These are phyloP conservation scores for Desmophyllum pertusum DNA, from an alignment of 92 coral and sea anemone species.

Conservation along the genomic window DNA sequence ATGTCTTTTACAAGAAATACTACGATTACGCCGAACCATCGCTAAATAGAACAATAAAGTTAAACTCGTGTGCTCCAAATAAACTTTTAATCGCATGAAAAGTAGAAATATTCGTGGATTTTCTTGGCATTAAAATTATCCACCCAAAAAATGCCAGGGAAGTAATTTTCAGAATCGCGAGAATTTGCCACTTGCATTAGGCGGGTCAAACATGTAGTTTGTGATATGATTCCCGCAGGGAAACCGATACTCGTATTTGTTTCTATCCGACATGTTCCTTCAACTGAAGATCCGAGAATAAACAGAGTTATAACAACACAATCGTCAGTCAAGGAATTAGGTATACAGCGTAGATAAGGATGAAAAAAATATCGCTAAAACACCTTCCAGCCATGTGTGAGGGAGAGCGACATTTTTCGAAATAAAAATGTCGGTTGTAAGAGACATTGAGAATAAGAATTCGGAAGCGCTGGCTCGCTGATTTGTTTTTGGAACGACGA, in stretches of 20 bases:
- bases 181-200: constrained; percentile 31
- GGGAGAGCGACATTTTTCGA: constrained; percentile 18
- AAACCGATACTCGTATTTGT: constrained; percentile 27
- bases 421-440: constrained; percentile 24
- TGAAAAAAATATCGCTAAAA: not conserved
- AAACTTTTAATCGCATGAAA: not conserved
- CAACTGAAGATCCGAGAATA: constrained; percentile 40
- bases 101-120: not conserved
- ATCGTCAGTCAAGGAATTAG: constrained; percentile 14
- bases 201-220: constrained; percentile 33
- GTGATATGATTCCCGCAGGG: constrained; percentile 36
- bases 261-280: constrained; percentile 31
- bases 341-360: constrained; percentile 9
- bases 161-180: constrained; percentile 38
- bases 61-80: not conserved
- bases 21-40: not conserved
- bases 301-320: constrained; percentile 13
- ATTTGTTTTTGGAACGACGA: constrained; percentile 18
- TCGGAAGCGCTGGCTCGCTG: constrained; percentile 6
- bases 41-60: not conserved
- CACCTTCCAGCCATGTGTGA: constrained; percentile 37
- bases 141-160: constrained; percentile 20
- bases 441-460: not conserved
- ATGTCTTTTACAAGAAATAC: not conserved
- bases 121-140: not conserved